Conservation (phyloP, 2,888 invertebrate species). For the Dynastes hyllus region DNA sequence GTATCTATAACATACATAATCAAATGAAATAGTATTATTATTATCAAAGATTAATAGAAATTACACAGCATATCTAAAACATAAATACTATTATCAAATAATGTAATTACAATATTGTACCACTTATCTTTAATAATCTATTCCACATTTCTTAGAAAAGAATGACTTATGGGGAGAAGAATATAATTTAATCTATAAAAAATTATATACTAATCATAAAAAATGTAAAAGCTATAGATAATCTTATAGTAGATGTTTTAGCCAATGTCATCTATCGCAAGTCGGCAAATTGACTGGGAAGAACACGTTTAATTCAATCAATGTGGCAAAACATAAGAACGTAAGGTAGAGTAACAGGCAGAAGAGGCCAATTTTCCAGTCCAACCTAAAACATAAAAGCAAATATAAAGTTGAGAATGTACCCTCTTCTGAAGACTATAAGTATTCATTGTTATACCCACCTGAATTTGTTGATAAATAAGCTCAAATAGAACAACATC, state of each 20-base stretch:
- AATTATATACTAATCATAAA: not conserved
- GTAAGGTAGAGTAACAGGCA: conserved; percentile 80
- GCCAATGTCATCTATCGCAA: conserved; percentile 73
- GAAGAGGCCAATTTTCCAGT: conserved; percentile 80
- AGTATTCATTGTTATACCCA: conserved; percentile 58
- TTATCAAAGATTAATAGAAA: too few species aligned
- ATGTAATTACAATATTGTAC: too few species aligned
- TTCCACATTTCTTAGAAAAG: too few species aligned
- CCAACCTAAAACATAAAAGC: conserved; percentile 71
- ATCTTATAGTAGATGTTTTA: not conserved
- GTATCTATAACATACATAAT: too few species aligned
- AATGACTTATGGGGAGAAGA: too few species aligned
- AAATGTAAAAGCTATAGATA: not conserved
- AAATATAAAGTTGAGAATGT: not conserved
- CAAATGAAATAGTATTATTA: too few species aligned
- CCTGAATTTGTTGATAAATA: conserved; percentile 79
- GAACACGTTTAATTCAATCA: conserved; percentile 86
- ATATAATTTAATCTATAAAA: not conserved
- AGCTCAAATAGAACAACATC: conserved; percentile 78
- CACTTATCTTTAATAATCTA: too few species aligned
- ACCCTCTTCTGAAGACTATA: too few species aligned
- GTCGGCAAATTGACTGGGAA: conserved; percentile 83
- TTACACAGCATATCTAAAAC: too few species aligned
- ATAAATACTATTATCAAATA: too few species aligned
- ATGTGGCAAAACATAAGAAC: conserved; percentile 80